Evolutionary conservation across 2,113 vertebrate species (phyloP).

Genomic region (Oriolus oriolus): DNA sequence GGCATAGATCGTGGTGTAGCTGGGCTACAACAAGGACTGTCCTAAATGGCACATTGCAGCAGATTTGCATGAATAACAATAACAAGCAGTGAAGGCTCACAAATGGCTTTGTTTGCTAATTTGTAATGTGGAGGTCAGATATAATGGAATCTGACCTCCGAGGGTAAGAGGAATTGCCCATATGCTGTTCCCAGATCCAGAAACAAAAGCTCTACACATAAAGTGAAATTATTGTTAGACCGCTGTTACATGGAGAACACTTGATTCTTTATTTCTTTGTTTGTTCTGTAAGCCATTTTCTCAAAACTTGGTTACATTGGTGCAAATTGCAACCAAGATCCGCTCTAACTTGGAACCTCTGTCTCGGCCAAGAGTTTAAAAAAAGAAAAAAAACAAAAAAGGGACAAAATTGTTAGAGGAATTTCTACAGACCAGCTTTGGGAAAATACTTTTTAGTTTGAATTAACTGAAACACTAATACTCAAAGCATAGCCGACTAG

Average conservation of each 20-base stretch:
- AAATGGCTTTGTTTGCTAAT: slow-evolving; percentile 59
- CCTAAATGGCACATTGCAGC: not conserved
- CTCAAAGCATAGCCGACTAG: not conserved
- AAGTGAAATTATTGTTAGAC: slow-evolving; percentile 51
- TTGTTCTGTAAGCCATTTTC: slow-evolving; percentile 59
- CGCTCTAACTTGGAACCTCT: not conserved
- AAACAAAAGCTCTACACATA: slow-evolving; percentile 57
- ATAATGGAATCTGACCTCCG: slow-evolving; percentile 63
- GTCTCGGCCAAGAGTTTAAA: not conserved
- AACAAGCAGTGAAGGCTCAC: slow-evolving; percentile 36
- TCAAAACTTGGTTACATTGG: slow-evolving; percentile 53
- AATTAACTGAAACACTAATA: not conserved
- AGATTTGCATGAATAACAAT: slow-evolving; percentile 41
- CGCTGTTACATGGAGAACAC: slow-evolving; percentile 17
- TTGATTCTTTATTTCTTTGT: slow-evolving; percentile 56
- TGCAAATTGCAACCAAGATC: slow-evolving; percentile 7
- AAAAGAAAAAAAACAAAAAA: not conserved
- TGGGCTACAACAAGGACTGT: not conserved
- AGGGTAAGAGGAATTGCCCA: slow-evolving; percentile 54
- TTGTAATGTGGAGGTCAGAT: slow-evolving; percentile 45
- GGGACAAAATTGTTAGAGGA: not conserved
- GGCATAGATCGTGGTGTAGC: not conserved
- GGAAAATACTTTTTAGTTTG: not conserved
- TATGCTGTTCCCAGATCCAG: slow-evolving; percentile 57
- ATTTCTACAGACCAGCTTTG: not conserved